These are phyloP conservation scores for Bombus affinis DNA, from an alignment of 1,140 invertebrate genomes.

Conservation along the genomic window DNA sequence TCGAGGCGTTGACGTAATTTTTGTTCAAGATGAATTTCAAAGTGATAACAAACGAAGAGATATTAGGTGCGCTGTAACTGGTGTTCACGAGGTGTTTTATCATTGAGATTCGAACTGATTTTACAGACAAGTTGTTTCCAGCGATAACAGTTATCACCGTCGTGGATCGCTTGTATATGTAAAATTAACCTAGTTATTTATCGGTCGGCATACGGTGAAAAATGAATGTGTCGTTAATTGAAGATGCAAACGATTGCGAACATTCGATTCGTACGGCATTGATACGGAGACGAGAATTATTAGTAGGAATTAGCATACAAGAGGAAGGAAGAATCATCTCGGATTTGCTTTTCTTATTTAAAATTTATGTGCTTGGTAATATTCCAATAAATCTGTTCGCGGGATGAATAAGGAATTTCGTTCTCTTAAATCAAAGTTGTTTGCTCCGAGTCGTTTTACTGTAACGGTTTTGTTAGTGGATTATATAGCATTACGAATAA, in stretches of 20 bases:
- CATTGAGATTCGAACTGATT: neutral
- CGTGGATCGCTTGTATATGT: neutral
- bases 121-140: conserved; percentile 3
- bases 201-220: neutral
- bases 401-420: conserved; percentile 10
- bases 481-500: neutral
- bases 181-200: conserved; percentile 16
- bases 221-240: conserved; percentile 12
- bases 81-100: neutral
- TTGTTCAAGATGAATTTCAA: neutral
- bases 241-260: conserved; percentile 25
- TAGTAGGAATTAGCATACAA: conserved; percentile 26
- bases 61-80: neutral
- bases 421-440: conserved; percentile 11
- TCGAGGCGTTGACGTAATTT: neutral
- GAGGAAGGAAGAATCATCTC: conserved; percentile 25
- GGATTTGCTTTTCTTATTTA: conserved; percentile 28
- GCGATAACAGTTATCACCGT: conserved; percentile 16
- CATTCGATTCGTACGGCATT: neutral
- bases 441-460: neutral
- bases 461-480: neutral
- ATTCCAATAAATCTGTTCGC: conserved; percentile 28
- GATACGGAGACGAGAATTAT: conserved; percentile 19
- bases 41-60: neutral
- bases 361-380: conserved; percentile 33